Base-by-base conservation (phyloP, 2,797 vertebrate species). In the Smutsia gigantea region DNA sequence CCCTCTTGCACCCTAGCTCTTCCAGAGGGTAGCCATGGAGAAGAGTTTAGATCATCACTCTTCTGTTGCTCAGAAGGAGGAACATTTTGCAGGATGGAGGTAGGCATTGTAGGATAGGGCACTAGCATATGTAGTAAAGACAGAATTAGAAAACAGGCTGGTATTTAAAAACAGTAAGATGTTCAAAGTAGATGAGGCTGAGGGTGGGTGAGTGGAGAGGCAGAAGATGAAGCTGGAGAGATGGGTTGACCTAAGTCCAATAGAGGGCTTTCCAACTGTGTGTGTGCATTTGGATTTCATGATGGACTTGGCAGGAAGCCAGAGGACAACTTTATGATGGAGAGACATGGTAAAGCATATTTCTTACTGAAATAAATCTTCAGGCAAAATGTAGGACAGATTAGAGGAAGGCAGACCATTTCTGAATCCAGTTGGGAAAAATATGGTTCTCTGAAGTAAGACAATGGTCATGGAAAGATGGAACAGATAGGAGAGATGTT, bases 11-110 rank as follows among this genome's bases (percentile, higher is more conserved):
- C 10, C 66, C 49, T 55, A 15, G 8, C 27, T 95, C 19, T 82
- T 94, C 37, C 29, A 89, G 42, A 88, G 15, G 5, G 1, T 68
- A 55, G 18, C 37, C 91, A 5, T 93, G 39, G n/a, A 86, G 15
- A 88, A 97, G 12, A 59, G 18, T 82, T 96, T 64, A 92, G 27
- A 82, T 69, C 66, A 21, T 92, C 74, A 57, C 31, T 29, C 12
- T 94, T 91, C 82, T 89, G 27, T 68, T 31, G 23, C 82, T 93
- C 18, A 94, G 27, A 95, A 84, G 5, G 29, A 87, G 23, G 31
- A 72, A 3, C 2, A 53, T 39, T 86, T 93, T 93, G 18, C 37
- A 81, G 61, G 14, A 77, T 75, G 3, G 29, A 74, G 81, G 87
- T 39, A 87, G 75, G 29, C 7, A 64, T 59, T 89, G 29, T 55